Percentiles rank a stretch among this genome's conserved stretches.
Evolutionary conservation across 2,888 invertebrate genomes (phyloP).

Genomic region (Dione juno): DNA sequence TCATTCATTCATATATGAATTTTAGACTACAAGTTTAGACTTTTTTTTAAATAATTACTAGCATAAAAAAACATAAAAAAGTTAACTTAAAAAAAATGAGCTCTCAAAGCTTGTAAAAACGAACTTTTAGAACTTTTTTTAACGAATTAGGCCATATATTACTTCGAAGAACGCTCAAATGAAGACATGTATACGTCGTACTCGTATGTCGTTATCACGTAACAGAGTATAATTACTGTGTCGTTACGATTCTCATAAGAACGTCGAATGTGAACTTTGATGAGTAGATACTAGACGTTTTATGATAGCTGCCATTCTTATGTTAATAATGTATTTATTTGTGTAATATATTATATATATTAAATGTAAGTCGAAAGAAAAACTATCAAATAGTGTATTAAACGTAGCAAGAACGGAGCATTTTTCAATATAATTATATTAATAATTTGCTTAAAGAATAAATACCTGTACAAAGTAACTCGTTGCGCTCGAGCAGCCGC

Average conservation of each 20-base stretch:
- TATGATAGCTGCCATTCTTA: conserved; percentile 3
- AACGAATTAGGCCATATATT: conserved; percentile 5
- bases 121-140: background rate
- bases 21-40: too few species aligned
- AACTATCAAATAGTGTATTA: too few species aligned
- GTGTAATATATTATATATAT: background rate
- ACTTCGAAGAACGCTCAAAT: background rate
- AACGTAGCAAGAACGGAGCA: too few species aligned
- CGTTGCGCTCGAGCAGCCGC: conserved; percentile 78
- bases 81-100: too few species aligned
- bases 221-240: conserved; percentile 16
- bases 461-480: conserved; percentile 85
- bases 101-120: too few species aligned
- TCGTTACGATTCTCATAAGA: conserved; percentile 14
- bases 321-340: background rate
- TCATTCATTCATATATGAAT: too few species aligned
- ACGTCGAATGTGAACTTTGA: conserved; percentile 11
- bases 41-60: too few species aligned
- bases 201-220: background rate
- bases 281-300: background rate
- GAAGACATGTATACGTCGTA: background rate
- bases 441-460: too few species aligned
- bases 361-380: background rate
- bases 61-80: too few species aligned
- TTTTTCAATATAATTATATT: too few species aligned